These are phyloP conservation scores for Cetonia aurata DNA, from an alignment of 2,888 invertebrate genomes.

Conservation along the genomic window DNA sequence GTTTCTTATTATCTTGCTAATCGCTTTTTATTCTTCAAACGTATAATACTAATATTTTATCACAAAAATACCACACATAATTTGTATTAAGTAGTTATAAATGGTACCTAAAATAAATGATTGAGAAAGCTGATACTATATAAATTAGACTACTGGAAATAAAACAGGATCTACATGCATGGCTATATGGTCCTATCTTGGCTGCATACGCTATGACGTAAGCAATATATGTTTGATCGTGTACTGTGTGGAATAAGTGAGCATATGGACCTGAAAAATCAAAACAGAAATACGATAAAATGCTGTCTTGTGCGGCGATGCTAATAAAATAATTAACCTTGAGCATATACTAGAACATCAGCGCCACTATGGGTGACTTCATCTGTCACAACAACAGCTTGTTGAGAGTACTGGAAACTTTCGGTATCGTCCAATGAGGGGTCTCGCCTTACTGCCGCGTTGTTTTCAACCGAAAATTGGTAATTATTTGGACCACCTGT, in stretches of 20 bases:
- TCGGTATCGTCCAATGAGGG: conserved; percentile 73
- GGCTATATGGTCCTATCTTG: conserved; percentile 73
- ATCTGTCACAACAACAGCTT: conserved; percentile 76
- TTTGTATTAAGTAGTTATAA: not conserved
- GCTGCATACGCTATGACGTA: conserved; percentile 88
- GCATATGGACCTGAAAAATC: conserved; percentile 82
- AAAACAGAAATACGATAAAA: conserved; percentile 51
- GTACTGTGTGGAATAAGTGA: conserved; percentile 88
- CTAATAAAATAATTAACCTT: conserved; percentile 67
- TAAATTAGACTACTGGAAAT: not conserved
- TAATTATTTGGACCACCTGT: conserved; percentile 81
- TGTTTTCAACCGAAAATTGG: conserved; percentile 66
- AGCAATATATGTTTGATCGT: conserved; percentile 92
- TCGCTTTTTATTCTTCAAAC: too few species aligned
- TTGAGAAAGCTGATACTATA: not conserved
- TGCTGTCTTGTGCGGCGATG: not conserved
- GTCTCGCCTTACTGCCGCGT: conserved; percentile 70
- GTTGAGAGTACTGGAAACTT: conserved; percentile 78
- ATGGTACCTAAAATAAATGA: not conserved
- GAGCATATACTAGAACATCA: conserved; percentile 88
- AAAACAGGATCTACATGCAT: not conserved
- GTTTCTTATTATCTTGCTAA: too few species aligned
- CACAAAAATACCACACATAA: too few species aligned
- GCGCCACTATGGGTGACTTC: conserved; percentile 88
- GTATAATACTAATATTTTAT: too few species aligned